Conservation (phyloP, 2,888 invertebrate genomes). For the Phoronis australis region DNA sequence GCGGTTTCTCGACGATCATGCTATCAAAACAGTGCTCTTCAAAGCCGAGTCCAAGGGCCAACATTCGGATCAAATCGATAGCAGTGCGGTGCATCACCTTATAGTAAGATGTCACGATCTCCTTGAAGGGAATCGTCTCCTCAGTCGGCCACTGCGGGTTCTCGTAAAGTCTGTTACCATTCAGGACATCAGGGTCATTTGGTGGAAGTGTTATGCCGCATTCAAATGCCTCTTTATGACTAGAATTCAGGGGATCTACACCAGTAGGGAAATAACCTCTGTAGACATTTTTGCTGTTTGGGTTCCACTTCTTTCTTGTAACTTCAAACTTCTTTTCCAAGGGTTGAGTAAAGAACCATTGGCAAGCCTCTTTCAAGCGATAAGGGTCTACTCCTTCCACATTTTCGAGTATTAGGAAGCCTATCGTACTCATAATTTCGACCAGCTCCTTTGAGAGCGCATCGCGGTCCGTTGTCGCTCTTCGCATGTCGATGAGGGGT, state of each 20-base stretch:
- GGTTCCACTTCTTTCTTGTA: conserved; percentile 22
- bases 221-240: conserved; percentile 31
- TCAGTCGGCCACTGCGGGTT: conserved; percentile 25
- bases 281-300: conserved; percentile 21
- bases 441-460: background rate
- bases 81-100: conserved; percentile 17
- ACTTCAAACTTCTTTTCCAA: background rate
- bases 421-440: background rate
- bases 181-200: conserved; percentile 16
- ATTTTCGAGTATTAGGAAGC: background rate
- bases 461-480: background rate
- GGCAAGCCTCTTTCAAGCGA: background rate
- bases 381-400: background rate
- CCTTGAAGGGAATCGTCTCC: conserved; percentile 20
- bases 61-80: conserved; percentile 22
- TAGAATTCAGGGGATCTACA: conserved; percentile 19
- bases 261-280: conserved; percentile 29
- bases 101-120: conserved; percentile 17
- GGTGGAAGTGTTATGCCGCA: conserved; percentile 16
- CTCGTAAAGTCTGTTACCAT: conserved; percentile 25
- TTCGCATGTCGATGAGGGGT: background rate
- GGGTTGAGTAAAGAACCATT: background rate
- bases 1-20: conserved; percentile 22
- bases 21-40: conserved; percentile 24
- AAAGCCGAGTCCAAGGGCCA: conserved; percentile 24